phyloP scores from a whole-genome alignment of 2,888 invertebrate genomes.

The Drosophila austrosaltans region DNA sequence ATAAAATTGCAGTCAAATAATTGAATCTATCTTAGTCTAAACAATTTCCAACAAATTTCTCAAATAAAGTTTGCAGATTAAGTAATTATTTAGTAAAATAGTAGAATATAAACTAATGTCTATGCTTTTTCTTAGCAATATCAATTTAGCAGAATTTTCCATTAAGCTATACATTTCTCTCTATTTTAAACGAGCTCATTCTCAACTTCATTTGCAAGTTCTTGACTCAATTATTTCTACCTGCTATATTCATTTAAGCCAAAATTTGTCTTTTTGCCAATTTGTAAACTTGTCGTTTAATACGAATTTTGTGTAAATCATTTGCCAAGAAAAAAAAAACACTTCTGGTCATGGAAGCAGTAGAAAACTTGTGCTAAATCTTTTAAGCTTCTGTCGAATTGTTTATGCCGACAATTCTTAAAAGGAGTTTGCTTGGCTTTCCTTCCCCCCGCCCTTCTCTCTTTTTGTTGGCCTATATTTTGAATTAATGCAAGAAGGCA shows the following conservation, averaged over 20 bases:
- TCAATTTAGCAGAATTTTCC: too few relatives aligned
- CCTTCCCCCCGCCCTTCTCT: neutral
- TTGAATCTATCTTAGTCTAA: too few relatives aligned
- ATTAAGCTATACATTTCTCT: too few relatives aligned
- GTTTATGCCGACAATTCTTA: slow-evolving; percentile 32
- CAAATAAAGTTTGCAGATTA: too few relatives aligned
- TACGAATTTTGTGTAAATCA: slow-evolving; percentile 8
- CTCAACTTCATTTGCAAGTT: neutral
- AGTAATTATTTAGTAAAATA: too few relatives aligned
- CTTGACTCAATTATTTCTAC: neutral
- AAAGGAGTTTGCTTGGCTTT: neutral
- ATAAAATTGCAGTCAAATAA: too few relatives aligned
- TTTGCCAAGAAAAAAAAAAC: neutral
- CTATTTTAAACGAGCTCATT: too few relatives aligned
- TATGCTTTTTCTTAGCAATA: too few relatives aligned
- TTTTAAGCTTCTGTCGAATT: slow-evolving; percentile 34
- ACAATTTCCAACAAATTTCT: too few relatives aligned
- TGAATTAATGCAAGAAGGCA: slow-evolving; percentile 46
- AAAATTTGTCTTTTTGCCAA: neutral
- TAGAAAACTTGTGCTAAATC: slow-evolving; percentile 19
- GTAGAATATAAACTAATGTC: too few relatives aligned
- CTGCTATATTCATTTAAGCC: neutral
- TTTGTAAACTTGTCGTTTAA: neutral
- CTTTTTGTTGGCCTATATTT: slow-evolving; percentile 15
- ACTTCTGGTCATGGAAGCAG: neutral